Percentiles rank a stretch among this genome's conserved stretches.
These are phyloP conservation scores for Lates japonicus DNA, from an alignment of 2,797 vertebrate genomes.

Conservation along the genomic window DNA sequence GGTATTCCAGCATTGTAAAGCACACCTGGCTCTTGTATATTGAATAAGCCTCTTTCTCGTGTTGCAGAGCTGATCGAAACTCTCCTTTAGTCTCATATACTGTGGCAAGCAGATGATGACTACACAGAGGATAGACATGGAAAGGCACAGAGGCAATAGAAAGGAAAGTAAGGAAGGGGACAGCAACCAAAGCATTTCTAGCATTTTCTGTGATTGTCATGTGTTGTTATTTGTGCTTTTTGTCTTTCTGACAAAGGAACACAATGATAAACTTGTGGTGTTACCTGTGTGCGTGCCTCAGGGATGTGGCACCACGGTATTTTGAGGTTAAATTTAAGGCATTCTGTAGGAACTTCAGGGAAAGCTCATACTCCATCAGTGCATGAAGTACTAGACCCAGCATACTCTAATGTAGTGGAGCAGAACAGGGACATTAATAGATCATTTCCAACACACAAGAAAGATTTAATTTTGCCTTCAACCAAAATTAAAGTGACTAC, in stretches of 20 bases:
- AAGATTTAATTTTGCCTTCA: neutral
- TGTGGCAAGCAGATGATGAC: conserved; percentile 93
- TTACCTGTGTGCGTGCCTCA: conserved; percentile 94
- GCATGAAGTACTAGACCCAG: conserved; percentile 93
- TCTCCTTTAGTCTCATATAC: conserved; percentile 95
- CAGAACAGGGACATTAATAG: conserved; percentile 43
- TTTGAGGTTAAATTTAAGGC: conserved; percentile 90
- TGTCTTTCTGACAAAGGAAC: neutral
- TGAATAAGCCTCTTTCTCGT: conserved; percentile 93
- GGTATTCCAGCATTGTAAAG: neutral
- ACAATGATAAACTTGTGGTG: conserved; percentile 7
- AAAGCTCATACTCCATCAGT: conserved; percentile 93
- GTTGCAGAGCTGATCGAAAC: conserved; percentile 92
- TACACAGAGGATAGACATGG: conserved; percentile 62
- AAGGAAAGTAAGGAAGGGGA: neutral
- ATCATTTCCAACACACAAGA: neutral
- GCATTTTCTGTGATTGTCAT: neutral
- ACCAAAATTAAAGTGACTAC: neutral
- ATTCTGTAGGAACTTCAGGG: conserved; percentile 93
- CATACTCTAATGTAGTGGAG: conserved; percentile 88
- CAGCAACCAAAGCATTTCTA: neutral
- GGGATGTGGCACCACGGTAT: conserved; percentile 89
- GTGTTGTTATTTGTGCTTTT: neutral
- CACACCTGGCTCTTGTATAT: conserved; percentile 93
- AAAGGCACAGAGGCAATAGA: neutral